phyloP scores from a whole-genome alignment of 2,113 vertebrate species.

The Centropus unirufus region DNA sequence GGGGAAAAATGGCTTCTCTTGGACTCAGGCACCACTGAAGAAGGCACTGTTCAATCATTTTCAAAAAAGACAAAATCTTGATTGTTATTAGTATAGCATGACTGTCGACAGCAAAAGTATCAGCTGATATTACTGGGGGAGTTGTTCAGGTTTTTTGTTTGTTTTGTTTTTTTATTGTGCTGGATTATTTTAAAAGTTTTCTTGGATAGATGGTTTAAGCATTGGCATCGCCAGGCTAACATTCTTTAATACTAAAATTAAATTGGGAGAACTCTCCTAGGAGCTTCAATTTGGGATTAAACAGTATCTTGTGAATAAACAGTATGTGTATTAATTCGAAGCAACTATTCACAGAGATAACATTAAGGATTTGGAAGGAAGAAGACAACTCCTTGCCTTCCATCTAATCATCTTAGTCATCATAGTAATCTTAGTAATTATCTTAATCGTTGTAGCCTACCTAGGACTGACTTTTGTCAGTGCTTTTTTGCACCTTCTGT shows the following conservation, averaged over 20 bases:
- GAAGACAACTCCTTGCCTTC: neutral
- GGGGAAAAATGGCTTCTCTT: neutral
- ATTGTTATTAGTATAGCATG: neutral
- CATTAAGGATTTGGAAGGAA: neutral
- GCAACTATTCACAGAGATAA: neutral
- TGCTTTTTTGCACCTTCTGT: neutral
- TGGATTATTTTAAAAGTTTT: constrained; percentile 16
- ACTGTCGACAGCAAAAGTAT: neutral
- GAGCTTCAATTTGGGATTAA: neutral
- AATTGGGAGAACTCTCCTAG: neutral
- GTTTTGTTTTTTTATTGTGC: neutral
- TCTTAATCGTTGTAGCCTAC: neutral
- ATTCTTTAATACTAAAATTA: neutral
- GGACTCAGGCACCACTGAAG: neutral
- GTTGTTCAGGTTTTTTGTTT: neutral
- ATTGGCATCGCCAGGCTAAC: neutral
- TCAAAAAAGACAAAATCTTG: neutral
- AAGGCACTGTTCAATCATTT: neutral
- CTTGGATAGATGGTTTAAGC: neutral
- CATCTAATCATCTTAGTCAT: neutral
- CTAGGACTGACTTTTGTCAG: neutral
- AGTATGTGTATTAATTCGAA: neutral
- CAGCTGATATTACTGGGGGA: neutral
- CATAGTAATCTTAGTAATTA: too few relatives aligned
- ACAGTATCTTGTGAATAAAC: neutral